Evolutionary conservation across 2,888 invertebrate genomes (phyloP).

Genomic region (Drosophila algonquin): DNA sequence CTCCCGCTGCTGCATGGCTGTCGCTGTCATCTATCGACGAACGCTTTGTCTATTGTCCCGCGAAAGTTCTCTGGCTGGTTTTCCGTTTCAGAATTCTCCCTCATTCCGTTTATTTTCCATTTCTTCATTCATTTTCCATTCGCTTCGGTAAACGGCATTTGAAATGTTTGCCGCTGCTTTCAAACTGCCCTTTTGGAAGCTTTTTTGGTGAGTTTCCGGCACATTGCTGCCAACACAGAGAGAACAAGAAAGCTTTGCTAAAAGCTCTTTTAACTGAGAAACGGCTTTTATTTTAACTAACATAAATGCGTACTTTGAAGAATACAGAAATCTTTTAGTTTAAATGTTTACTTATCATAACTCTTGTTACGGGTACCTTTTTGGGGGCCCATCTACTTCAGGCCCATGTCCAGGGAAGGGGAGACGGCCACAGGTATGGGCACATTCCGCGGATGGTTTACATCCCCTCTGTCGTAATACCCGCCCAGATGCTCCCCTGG

Average conservation of each 20-base stretch:
- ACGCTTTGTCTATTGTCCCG: neutral
- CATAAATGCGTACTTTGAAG: neutral
- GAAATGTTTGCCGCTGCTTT: conserved; percentile 34
- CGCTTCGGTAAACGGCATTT: conserved; percentile 12
- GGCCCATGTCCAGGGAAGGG: conserved; percentile 61
- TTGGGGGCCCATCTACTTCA: conserved; percentile 40
- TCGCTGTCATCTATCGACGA: neutral
- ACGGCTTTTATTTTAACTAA: conserved; percentile 5
- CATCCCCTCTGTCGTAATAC: conserved; percentile 81
- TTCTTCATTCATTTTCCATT: neutral
- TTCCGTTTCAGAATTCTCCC: neutral
- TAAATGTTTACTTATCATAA: neutral
- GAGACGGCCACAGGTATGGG: conserved; percentile 65
- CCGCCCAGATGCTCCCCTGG: conserved; percentile 83
- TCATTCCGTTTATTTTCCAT: conserved; percentile 2
- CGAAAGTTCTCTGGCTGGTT: neutral
- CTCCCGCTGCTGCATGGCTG: neutral
- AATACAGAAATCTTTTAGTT: neutral
- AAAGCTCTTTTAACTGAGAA: conserved; percentile 18
- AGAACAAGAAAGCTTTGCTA: neutral
- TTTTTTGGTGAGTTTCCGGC: conserved; percentile 17
- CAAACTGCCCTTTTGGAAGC: neutral
- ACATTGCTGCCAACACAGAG: conserved; percentile 15
- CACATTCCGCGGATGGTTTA: conserved; percentile 79
- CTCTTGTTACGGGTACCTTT: neutral